A percentile compares a stretch with the other conserved stretches of the same genome.
Conservation (phyloP, 2,888 invertebrate genomes). For the Hypomecis atomaria region DNA sequence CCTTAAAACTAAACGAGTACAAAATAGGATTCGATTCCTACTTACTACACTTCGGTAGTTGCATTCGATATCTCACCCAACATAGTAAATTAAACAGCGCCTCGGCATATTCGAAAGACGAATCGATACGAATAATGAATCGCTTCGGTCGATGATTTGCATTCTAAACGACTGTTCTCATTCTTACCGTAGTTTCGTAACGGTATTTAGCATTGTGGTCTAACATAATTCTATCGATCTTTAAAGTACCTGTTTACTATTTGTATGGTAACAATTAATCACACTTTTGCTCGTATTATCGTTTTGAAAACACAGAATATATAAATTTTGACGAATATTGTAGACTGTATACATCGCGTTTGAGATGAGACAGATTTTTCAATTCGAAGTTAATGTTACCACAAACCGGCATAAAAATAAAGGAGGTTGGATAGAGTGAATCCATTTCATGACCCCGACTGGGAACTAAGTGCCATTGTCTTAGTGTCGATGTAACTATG, state of each 20-base stretch:
- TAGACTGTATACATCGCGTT: constrained; percentile 59
- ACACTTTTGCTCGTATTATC: constrained; percentile 37
- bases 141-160: constrained; percentile 46
- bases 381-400: constrained; percentile 50
- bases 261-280: constrained; percentile 26
- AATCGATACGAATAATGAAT: constrained; percentile 24
- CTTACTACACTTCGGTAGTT: constrained; percentile 40
- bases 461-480: constrained; percentile 72
- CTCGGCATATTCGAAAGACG: constrained; percentile 26
- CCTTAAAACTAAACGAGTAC: constrained; percentile 47
- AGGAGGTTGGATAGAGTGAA: constrained; percentile 47
- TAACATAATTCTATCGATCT: constrained; percentile 27
- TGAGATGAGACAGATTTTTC: constrained; percentile 28
- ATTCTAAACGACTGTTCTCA: constrained; percentile 33
- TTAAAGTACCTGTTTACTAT: constrained; percentile 28
- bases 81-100: constrained; percentile 29
- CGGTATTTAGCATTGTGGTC: constrained; percentile 37
- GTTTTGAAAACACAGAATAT: constrained; percentile 31
- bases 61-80: constrained; percentile 35
- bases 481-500: constrained; percentile 46
- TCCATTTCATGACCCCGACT: constrained; percentile 49
- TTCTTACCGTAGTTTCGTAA: constrained; percentile 41
- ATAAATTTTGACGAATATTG: constrained; percentile 44
- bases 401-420: constrained; percentile 45
- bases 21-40: constrained; percentile 49